Evolutionary conservation across 2,113 vertebrate genomes (phyloP), one percentile per base, ranked within the genome.

Genomic region (Sorex araneus): DNA sequence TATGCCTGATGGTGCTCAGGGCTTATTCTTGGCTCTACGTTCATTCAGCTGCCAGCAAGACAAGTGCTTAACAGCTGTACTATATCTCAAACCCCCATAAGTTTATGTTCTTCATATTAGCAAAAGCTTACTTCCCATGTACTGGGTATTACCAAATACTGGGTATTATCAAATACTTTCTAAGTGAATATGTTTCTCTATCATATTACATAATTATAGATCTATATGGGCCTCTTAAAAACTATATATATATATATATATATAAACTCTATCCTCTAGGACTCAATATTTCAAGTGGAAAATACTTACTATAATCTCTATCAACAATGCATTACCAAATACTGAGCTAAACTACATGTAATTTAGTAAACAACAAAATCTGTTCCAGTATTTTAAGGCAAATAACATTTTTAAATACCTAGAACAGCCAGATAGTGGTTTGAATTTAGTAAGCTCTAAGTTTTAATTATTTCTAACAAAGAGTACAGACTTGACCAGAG

Each of bases 391-490:
- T 32, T 88, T 84, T 6, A 73, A 79, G 50, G 23, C 47, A 50
- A 81, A 71, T 85, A 2, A 50, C 50, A 94, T 86, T 28, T 57
- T 76, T 71, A 32, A 73, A 76, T 76, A 74, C 27, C 1, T 47
- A 34, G 1, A 27, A 19, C 13, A 50, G 13, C 47, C 13, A 50
- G 40, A 36, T 60, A 5, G 19, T 2, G 43, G 23, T 74, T 47
- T 76, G 47, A 90, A 75, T 80, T 88, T 8, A 71, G 25, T 79
- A 83, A 76, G n/a, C 67, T n/a, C 7, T 54, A 45, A 21, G 4
- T 74, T 7, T 85, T 34, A 84, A 82, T 57, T 90, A 57, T 50
- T 18, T 50, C 73, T 90, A 76, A 5, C n/a, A 93, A 94, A 45
- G 2, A 47, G 43, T 63, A 57, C 10, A 9, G 78, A 43, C 70